Evolutionary conservation across 2,113 vertebrate genomes (phyloP), one percentile per base, ranked within the genome.

Genomic region (Cricetomys ansorgei): DNA sequence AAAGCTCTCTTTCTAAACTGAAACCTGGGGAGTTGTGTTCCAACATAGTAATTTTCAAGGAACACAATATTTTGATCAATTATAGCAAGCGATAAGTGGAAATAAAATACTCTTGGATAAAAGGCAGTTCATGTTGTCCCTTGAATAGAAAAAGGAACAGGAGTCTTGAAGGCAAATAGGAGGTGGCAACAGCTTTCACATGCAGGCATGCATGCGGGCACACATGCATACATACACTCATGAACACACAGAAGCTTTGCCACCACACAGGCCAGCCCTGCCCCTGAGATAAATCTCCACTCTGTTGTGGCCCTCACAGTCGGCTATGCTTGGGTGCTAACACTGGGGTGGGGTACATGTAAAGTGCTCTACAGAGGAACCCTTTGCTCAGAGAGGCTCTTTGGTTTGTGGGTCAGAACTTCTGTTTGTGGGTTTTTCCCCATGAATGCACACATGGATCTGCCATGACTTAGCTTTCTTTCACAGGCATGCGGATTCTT

Each of bases 371-470:
- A 2, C 15, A 34, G 57, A 23, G 5, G 1, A 27, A 12, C 11
- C 8, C 27, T 40, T 48, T 40, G 43, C 31, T 84, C 62, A 34
- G 25, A 67, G 23, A 0, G 3, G 7, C 77, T 76, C n/a, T 40
- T 29, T 11, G n/a, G n/a, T 40, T 1, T 15, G 7, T 11, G 45
- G 43, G 11, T 8, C 5, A 57, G 59, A 40, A 40, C 3, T 34
- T 19, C 5, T 34, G 62, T 62, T 69, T 84, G 48, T 31, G 5
- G 3, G 69, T 31, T 0, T 37, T 48, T 29, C 27, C 23, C 73
- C 3, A 8, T 1, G 5, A 1, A 1, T 3, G 7, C 4, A 31
- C 11, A 3, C 1, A 0, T 10, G 29, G 31, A 34, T 64, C 19
- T 83, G 57, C 43, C 10, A 2, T 2, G 57, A 59, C 10, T 25